Base-by-base conservation (phyloP, 2,113 vertebrate genomes). In the Dasyprocta punctata region DNA sequence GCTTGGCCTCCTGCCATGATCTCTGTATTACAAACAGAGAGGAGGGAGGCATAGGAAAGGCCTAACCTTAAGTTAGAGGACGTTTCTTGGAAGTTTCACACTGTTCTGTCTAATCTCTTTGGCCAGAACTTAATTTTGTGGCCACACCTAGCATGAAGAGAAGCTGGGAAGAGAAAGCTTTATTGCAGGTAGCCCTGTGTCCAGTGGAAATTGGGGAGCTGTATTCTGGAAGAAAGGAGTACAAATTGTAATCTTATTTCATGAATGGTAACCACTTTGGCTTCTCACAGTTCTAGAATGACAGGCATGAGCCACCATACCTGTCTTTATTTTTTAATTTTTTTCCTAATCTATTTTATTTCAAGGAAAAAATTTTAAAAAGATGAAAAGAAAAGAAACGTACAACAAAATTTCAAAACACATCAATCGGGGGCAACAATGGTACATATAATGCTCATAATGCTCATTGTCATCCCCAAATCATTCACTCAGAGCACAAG, bases 111-210 rank as follows among this genome's bases (percentile, higher is more conserved):
- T 75, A 65, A 22, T 83, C 54, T 86, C 33, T 10, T 12, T 89
- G 58, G 58, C 49, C 22, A 82, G 19, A 91, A 81, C 90, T 81
- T 88, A 89, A 52, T 60, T 24, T 91, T 67, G 33, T 69, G 41
- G 56, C 44, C 0, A 7, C 86, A 63, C 26, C 16, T 49, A 56
- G 38, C 60, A 56, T 85, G 26, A 88, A 52, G 78, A 96, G 58
- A 95, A 85, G 14, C 73, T 86, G 24, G 87, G 38, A 93, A 95
- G 81, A 87, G 16, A 90, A 96, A 36, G 69, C 33, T 95, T 92
- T 36, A 36, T 63, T 92, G 38, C 7, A 54, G 5, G n/a, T 30
- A 12, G 33, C 61, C 12, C 44, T 33, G 24, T 78, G 44, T 14
- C 77, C 6, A 56, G 41, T n/a, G 41, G 7, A 82, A 83, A 90